Base-by-base conservation (phyloP, 2,113 vertebrate species). In the Periophthalmus modestus region DNA sequence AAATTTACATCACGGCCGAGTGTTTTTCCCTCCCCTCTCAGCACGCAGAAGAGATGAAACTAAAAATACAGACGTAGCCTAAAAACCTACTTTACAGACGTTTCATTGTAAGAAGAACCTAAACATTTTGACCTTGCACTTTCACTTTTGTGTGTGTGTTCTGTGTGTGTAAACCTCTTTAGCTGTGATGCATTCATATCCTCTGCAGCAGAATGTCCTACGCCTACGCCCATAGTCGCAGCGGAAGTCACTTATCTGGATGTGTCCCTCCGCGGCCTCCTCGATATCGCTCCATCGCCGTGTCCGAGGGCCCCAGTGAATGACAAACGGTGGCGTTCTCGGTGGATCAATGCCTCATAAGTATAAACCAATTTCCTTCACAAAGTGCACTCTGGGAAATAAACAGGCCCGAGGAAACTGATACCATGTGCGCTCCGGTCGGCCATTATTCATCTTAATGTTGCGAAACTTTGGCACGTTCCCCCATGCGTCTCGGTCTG, bases 361-460 rank as follows among this genome's bases (percentile, higher is more conserved):
- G 88, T 91, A 90, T 88, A 90, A 91, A 92, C 87, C 88, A 87
- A 89, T 92, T 92, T 91, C 86, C 88, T 89, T 90, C 88, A 86
- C 86, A 90, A 91, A 90, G 81, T 76, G 88, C 82, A 85, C 80
- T 86, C 84, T 85, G 88, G 90, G 89, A 91, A 90, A 91, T 89
- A 88, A 89, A 88, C 77, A 89, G 82, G 73, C 84, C 84, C 66
- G 54, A 23, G 80, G 80, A 89, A 75, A 68, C 77, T 78, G 82
- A 85, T 71, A 79, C 80, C 19, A 66, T 69, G 68, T 71, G 71
- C 82, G 68, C 77, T 73, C 70, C 59, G 23, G 39, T 66, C 72
- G 74, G 16, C 65, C 77, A 81, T 87, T 87, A 84, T 81, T 90
- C 72, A 88, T 85, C 83, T 81, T 83, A 85, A 87, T 84, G 78